Evolutionary conservation across 2,797 vertebrate genomes (phyloP), one percentile per base, ranked within the genome.

Genomic region (Leptatherina wallacei): DNA sequence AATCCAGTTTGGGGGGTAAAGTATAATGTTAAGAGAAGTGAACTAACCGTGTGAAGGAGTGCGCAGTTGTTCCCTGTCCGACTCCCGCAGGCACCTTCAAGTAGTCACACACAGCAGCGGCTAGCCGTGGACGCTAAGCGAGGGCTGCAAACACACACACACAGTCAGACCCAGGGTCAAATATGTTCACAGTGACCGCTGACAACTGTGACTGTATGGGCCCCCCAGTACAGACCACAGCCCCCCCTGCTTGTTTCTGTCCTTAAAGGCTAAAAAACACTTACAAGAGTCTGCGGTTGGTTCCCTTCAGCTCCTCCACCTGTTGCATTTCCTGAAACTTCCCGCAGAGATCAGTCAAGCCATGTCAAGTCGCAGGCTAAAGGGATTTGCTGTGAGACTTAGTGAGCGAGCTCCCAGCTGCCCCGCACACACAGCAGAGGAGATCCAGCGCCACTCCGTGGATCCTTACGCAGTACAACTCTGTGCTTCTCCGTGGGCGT

Each of bases 271-370:
- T 12, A 12, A 20, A 20, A 33, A n/a, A 13, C 59, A 79, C 83
- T 81, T 13, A 85, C 75, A 9, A 32, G 14, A 32, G 78, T n/a
- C n/a, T 71, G 4, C 59, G 0, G 78, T 2, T 81, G 80, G 82
- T 63, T 66, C 69, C 69, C 42, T 27, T 67, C 56, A 33, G 70
- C 63, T 82, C 69, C 18, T 91, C 90, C 93, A 94, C 93, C 93
- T 94, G 93, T 88, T 91, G 90, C 89, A 89, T 92, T 93, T 92
- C 93, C 93, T 91, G 93, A 89, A 90, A 87, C 78, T 84, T 83
- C 80, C 90, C 83, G 54, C 73, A 80, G 74, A 82, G 86, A 76
- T 69, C 82, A 64, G 79, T 85, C 80, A 61, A 79, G 76, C 74
- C 89, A 85, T 89, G 80, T 81, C 84, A 67, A 10, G 78, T 62